phyloP scores from a whole-genome alignment of 2,797 vertebrate genomes.

The Notamacropus eugenii region DNA sequence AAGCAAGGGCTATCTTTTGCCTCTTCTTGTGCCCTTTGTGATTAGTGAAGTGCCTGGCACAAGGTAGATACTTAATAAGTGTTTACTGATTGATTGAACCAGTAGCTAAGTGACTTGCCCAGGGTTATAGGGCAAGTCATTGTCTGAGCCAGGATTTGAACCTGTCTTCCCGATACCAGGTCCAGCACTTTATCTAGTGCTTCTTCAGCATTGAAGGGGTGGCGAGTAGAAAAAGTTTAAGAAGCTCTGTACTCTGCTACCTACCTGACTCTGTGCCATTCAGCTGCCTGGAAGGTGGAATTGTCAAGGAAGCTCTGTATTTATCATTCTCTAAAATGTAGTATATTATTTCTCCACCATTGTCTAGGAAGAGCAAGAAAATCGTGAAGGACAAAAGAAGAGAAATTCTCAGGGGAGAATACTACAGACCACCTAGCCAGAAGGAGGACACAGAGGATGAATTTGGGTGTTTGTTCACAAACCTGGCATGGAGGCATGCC shows the following conservation, averaged over 20 bases:
- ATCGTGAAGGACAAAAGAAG: background rate
- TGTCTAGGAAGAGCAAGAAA: background rate
- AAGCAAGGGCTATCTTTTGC: background rate
- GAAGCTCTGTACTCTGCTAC: background rate
- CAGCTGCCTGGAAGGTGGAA: background rate
- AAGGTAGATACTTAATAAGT: background rate
- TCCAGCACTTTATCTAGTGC: background rate
- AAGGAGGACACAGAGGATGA: background rate
- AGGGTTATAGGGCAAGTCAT: background rate
- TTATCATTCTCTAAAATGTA: background rate
- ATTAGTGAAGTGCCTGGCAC: background rate
- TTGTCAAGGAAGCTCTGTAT: background rate
- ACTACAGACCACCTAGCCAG: background rate
- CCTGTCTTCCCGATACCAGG: background rate
- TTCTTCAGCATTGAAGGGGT: no score
- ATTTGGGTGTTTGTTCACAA: background rate
- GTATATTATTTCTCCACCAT: background rate
- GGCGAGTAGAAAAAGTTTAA: no score
- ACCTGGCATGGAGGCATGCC: background rate
- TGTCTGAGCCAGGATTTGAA: background rate
- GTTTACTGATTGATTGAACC: background rate
- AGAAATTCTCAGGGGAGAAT: background rate
- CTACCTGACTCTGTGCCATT: background rate
- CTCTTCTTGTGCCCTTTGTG: background rate
- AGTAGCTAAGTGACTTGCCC: background rate